A percentile compares a stretch with the other conserved stretches of the same genome.
Conservation (phyloP, 2,113 vertebrate species). For the Cebus imitator region DNA sequence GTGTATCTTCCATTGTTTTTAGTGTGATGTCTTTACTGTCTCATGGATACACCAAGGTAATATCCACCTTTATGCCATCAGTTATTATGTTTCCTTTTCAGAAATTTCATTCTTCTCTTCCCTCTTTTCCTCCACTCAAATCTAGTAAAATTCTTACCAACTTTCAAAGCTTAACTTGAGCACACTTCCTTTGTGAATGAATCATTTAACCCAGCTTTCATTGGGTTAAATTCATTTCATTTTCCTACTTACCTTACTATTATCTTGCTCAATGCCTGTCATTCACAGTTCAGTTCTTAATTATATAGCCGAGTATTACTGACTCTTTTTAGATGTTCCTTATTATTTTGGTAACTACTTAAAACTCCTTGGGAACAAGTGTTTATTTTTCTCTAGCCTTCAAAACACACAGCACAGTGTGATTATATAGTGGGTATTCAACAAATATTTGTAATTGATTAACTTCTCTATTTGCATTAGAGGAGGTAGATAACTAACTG, state of each 20-base stretch:
- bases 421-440: neutral
- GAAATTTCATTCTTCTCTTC: neutral
- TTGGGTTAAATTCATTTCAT: neutral
- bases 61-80: neutral
- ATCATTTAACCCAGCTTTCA: neutral
- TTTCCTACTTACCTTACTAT: neutral
- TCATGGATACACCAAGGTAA: neutral
- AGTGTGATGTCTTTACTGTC: neutral
- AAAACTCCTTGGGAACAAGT: neutral
- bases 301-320: neutral
- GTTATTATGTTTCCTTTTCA: neutral
- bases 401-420: neutral
- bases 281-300: slow-evolving; percentile 4
- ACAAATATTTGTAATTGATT: neutral
- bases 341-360: neutral
- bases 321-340: neutral
- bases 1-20: neutral
- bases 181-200: neutral
- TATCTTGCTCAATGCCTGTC: neutral
- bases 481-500: neutral
- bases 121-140: neutral
- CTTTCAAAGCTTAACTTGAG: neutral
- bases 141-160: neutral
- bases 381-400: neutral
- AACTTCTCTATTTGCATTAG: neutral